These are phyloP conservation scores for Manis crassicaudata DNA, from an alignment of 2,797 vertebrate species.

Conservation along the genomic window DNA sequence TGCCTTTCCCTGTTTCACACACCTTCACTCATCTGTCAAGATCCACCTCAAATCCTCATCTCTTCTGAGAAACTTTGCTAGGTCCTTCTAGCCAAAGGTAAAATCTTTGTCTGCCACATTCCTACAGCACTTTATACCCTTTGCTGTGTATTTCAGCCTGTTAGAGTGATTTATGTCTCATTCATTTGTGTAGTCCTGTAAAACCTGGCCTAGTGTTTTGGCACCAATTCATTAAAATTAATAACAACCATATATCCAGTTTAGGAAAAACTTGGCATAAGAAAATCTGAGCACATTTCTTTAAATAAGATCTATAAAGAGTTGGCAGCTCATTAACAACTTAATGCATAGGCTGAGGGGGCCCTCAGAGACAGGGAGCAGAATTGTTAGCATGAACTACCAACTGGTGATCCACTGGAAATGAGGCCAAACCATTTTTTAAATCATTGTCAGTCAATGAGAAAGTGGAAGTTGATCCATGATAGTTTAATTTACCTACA, in stretches of 20 bases:
- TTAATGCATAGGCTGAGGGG: not conserved
- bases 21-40: not conserved
- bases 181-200: not conserved
- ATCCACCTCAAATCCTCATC: not conserved
- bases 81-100: not conserved
- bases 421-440: conserved; percentile 8
- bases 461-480: not conserved
- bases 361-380: not conserved
- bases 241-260: not conserved
- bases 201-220: not conserved
- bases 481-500: not conserved
- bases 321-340: not conserved
- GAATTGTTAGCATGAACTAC: not conserved
- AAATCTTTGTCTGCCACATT: not conserved
- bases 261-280: conserved; percentile 15
- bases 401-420: conserved; percentile 21
- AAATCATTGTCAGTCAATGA: not conserved
- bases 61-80: conserved; percentile 1
- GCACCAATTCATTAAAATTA: conserved; percentile 25
- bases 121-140: not conserved
- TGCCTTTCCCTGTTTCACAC: not conserved
- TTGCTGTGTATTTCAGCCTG: not conserved
- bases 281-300: conserved; percentile 16
- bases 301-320: conserved; percentile 46
- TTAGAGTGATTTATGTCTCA: conserved; percentile 3